Percentiles rank a stretch among this genome's conserved stretches.
Evolutionary conservation across 2,888 invertebrate species (phyloP).

Genomic region (Automeris io): DNA sequence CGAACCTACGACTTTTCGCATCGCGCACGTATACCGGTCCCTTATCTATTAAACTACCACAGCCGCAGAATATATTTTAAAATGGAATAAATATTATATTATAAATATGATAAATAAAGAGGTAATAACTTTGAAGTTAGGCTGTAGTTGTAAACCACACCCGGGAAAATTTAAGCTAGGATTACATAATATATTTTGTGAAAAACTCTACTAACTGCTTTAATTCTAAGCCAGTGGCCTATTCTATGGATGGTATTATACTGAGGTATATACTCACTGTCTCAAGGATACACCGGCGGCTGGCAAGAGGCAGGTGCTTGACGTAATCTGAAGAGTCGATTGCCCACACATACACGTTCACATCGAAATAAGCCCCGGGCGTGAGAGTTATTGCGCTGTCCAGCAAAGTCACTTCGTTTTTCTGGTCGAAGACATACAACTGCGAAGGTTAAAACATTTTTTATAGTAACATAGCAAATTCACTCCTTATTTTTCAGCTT

Average conservation of each 20-base stretch:
- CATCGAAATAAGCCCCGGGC: conserved; percentile 36
- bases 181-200: too few species aligned
- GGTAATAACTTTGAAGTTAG: too few species aligned
- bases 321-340: conserved; percentile 54
- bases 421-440: conserved; percentile 38
- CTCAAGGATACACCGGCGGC: conserved; percentile 44
- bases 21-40: too few species aligned
- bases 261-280: conserved; percentile 22
- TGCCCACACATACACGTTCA: conserved; percentile 44
- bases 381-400: conserved; percentile 33
- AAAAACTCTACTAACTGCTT: too few species aligned
- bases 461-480: background rate
- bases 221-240: background rate
- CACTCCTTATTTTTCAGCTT: too few species aligned
- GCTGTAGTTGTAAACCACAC: too few species aligned
- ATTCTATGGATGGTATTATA: background rate
- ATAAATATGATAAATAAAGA: too few species aligned
- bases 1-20: too few species aligned
- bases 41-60: too few species aligned
- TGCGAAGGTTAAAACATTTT: conserved; percentile 15
- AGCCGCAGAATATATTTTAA: too few species aligned
- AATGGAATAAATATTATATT: too few species aligned
- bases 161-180: too few species aligned
- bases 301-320: conserved; percentile 30
- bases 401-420: conserved; percentile 32